A percentile compares a stretch with the other conserved stretches of the same genome.
Evolutionary conservation across 2,888 invertebrate genomes (phyloP).

Genomic region (Limnephilus rhombicus): DNA sequence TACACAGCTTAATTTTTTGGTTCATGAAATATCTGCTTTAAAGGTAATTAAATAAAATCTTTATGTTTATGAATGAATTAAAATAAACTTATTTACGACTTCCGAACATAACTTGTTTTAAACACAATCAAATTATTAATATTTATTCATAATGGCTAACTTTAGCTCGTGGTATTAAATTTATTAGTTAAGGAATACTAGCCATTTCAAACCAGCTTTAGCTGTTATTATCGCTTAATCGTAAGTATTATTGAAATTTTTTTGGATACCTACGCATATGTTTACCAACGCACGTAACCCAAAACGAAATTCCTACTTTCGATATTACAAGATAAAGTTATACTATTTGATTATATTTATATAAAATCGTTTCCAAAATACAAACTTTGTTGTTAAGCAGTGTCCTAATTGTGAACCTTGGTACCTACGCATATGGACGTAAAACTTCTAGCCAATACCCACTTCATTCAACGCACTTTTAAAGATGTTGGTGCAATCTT

Average conservation of each 20-base stretch:
- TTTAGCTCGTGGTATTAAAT: background rate
- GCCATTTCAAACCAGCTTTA: background rate
- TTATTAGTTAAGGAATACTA: background rate
- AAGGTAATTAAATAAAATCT: too few species aligned
- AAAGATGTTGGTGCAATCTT: background rate
- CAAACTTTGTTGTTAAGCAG: too few species aligned
- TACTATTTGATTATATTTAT: background rate
- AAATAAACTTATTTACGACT: background rate
- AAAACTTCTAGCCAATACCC: too few species aligned
- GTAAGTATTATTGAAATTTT: background rate
- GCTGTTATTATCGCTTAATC: background rate
- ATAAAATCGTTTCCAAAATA: background rate
- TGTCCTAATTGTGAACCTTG: too few species aligned
- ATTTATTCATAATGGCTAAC: background rate
- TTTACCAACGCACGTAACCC: background rate
- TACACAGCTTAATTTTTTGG: too few species aligned
- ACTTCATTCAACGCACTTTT: too few species aligned
- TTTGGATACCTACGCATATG: background rate
- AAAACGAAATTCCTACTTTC: background rate
- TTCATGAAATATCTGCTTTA: too few species aligned
- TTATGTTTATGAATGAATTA: background rate
- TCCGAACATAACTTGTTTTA: background rate
- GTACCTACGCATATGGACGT: too few species aligned
- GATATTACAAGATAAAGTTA: background rate
- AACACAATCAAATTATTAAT: background rate